Percentiles rank a stretch among this genome's conserved stretches.
Conservation (phyloP, 2,797 vertebrate genomes). For the Urosaurus nigricauda region DNA sequence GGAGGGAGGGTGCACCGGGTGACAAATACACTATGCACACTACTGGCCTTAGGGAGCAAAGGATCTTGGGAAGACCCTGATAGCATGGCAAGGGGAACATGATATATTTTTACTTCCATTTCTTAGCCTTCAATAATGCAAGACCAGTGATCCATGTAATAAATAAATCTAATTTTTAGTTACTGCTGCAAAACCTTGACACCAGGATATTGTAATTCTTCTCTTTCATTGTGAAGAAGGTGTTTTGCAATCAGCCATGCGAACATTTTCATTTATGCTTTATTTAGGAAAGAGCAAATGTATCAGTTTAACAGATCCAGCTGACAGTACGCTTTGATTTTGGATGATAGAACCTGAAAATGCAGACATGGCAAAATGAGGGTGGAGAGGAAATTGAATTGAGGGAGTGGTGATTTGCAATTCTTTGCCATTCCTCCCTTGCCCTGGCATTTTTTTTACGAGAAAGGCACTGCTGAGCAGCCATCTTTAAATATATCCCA, state of each 20-base stretch:
- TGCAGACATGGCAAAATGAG: slow-evolving; percentile 31
- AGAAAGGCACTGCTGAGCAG: background rate
- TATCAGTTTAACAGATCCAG: slow-evolving; percentile 24
- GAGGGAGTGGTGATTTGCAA: background rate
- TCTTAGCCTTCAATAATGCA: background rate
- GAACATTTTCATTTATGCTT: slow-evolving; percentile 15
- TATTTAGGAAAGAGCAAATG: slow-evolving; percentile 3
- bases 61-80: background rate
- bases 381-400: background rate
- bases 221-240: slow-evolving; percentile 5
- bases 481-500: background rate
- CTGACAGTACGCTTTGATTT: slow-evolving; percentile 24
- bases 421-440: background rate
- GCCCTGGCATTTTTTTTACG: background rate
- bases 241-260: slow-evolving; percentile 17
- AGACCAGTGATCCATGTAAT: background rate
- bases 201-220: background rate
- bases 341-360: slow-evolving; percentile 30
- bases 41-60: background rate
- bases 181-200: background rate
- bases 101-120: background rate
- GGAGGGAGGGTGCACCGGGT: too few relatives aligned
- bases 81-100: background rate
- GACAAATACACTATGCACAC: too few relatives aligned
- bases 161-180: background rate